Evolutionary conservation across 2,888 invertebrate species (phyloP).

Genomic region (Odontocerum albicorne): DNA sequence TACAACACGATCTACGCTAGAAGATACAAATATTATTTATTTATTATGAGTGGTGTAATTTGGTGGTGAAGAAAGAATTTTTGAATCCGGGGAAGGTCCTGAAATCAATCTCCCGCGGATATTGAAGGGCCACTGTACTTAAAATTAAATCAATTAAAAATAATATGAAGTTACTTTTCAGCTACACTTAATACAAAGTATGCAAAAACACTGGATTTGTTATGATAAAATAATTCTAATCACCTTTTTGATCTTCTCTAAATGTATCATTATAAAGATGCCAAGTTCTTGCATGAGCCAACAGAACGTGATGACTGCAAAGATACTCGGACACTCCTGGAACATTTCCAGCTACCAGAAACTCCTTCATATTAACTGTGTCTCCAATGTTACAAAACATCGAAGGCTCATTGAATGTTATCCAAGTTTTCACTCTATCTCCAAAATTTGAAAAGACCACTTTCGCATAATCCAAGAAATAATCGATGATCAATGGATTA

Average conservation of each 20-base stretch:
- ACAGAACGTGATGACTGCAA: constrained; percentile 63
- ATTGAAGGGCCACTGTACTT: no score
- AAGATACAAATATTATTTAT: no score
- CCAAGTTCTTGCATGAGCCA: constrained; percentile 67
- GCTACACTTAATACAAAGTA: constrained; percentile 37
- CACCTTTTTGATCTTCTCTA: constrained; percentile 42
- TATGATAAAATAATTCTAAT: background rate
- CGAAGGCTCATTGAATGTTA: constrained; percentile 67
- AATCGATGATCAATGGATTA: constrained; percentile 60
- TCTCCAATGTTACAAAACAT: constrained; percentile 53
- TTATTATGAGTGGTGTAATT: no score
- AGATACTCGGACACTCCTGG: constrained; percentile 63
- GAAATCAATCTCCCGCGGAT: no score
- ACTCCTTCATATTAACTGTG: constrained; percentile 47
- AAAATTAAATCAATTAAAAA: no score
- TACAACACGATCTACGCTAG: no score
- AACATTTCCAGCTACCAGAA: constrained; percentile 53
- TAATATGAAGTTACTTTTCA: constrained; percentile 45
- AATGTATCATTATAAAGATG: constrained; percentile 49
- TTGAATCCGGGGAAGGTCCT: no score
- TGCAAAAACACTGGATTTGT: background rate
- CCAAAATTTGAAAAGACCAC: constrained; percentile 56
- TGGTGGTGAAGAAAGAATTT: no score
- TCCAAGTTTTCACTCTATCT: constrained; percentile 56
- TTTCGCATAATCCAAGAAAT: constrained; percentile 63